Evolutionary conservation across 1,140 invertebrate species (phyloP).

Genomic region (Drosophila subobscura): DNA sequence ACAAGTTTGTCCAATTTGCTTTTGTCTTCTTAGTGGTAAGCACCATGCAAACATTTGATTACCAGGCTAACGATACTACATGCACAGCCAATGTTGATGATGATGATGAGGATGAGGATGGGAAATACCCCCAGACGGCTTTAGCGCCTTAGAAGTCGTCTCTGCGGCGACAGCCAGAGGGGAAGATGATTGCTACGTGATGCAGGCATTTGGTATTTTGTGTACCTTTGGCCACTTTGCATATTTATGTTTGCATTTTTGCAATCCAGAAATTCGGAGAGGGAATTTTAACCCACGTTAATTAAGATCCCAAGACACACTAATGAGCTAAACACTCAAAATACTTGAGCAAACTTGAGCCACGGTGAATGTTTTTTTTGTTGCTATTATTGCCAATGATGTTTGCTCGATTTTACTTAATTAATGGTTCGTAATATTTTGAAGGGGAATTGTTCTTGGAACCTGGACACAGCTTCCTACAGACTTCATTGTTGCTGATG

Average conservation of each 20-base stretch:
- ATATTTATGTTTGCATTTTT: slow-evolving; percentile 23
- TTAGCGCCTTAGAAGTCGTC: slow-evolving; percentile 27
- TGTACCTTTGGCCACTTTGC: slow-evolving; percentile 7
- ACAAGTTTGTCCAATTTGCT: slow-evolving; percentile 62
- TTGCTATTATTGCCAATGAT: neutral
- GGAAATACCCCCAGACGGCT: slow-evolving; percentile 29
- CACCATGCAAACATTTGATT: slow-evolving; percentile 63
- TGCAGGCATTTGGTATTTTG: slow-evolving; percentile 37
- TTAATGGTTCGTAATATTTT: no score
- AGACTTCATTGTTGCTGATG: no score
- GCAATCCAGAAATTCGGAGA: slow-evolving; percentile 21
- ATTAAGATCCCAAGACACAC: slow-evolving; percentile 40
- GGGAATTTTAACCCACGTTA: slow-evolving; percentile 25
- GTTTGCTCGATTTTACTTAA: neutral
- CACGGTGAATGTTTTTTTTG: neutral
- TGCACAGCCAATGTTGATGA: slow-evolving; percentile 9
- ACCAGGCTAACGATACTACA: slow-evolving; percentile 17
- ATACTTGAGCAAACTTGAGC: slow-evolving; percentile 20
- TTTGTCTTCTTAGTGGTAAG: slow-evolving; percentile 27
- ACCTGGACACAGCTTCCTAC: no score
- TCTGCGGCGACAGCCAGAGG: neutral
- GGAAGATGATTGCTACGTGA: slow-evolving; percentile 14
- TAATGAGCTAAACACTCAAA: slow-evolving; percentile 35
- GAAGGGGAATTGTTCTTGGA: no score
- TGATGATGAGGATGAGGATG: slow-evolving; percentile 19